These are phyloP conservation scores for Sitophilus oryzae DNA, from an alignment of 1,140 invertebrate species.

Conservation along the genomic window DNA sequence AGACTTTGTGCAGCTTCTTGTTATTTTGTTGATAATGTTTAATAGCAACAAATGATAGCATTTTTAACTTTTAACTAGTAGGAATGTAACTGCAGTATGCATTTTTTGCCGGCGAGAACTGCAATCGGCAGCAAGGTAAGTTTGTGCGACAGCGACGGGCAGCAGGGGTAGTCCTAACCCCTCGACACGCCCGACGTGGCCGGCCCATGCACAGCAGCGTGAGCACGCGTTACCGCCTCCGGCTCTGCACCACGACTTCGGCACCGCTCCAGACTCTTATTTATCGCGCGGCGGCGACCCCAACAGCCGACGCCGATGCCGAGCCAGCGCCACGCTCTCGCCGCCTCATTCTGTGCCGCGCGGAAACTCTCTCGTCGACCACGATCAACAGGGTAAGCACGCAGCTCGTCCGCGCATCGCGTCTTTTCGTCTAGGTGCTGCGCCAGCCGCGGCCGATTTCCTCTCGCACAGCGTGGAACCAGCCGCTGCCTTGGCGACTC, in stretches of 20 bases:
- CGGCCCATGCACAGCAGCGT: constrained; percentile 30
- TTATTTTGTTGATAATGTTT: no score
- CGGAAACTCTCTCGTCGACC: constrained; percentile 14
- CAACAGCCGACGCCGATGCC: constrained; percentile 25
- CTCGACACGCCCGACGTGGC: constrained; percentile 41
- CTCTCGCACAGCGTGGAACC: constrained; percentile 17
- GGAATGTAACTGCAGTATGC: no score
- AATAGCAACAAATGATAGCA: no score
- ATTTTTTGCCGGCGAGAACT: no score
- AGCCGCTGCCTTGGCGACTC: constrained; percentile 42
- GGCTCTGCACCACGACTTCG: constrained; percentile 33
- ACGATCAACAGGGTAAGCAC: constrained; percentile 37
- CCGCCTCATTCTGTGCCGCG: constrained; percentile 21
- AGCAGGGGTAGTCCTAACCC: constrained; percentile 35
- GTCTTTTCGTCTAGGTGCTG: constrained; percentile 7
- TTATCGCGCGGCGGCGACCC: constrained; percentile 43
- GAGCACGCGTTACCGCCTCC: constrained; percentile 42
- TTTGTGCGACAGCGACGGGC: constrained; percentile 14
- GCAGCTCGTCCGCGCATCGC: constrained; percentile 26
- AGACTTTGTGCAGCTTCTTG: no score
- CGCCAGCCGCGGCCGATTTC: constrained; percentile 4
- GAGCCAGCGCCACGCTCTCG: constrained; percentile 4
- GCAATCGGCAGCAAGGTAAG: constrained; percentile 11
- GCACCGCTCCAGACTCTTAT: constrained; percentile 44
- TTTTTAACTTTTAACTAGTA: no score